Evolutionary conservation across 2,113 vertebrate genomes (phyloP), one percentile per base, ranked within the genome.

Genomic region (Artemisiospiza belli): DNA sequence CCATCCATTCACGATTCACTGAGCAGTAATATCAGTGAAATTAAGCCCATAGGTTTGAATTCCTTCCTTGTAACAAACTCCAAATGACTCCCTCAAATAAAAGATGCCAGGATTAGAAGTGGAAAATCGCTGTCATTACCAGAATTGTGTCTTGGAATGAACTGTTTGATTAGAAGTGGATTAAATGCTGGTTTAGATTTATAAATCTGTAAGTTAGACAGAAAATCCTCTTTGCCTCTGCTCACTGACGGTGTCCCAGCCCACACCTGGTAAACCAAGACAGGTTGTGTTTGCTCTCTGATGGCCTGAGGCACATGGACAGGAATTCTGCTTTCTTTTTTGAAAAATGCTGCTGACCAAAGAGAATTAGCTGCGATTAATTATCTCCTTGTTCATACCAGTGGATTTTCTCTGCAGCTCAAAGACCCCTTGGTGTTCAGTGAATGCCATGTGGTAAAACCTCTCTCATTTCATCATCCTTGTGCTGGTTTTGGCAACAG

Each of bases 81-180:
- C 33, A 76, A 87, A 17, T 47, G 55, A 70, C 11, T 41, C 47
- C 47, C 23, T 64, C 44, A 57, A 87, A 44, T 9, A 35, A 77
- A 7, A 5, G 23, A 86, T 59, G 35, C 4, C 21, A 59, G 61
- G 16, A 73, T 63, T 25, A 62, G 54, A 89, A 91, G 17, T 9
- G 58, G 33, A 33, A 75, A 63, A 57, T 57, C 0, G 0, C 33
- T 61, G 27, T 12, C 21, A 23, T 59, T 51, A 41, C 14, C 11
- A 18, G 23, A 66, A 67, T 3, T 6, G 6, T 46, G 58, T 59
- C 18, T 39, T 30, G 58, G 58, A 43, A 70, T 19, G 28, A 90
- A 75, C 15, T 46, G 28, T 69, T 51, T 51, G 43, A 55, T 63
- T 39, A 73, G 55, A 67, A 81, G 54, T 22, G 39, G 43, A 62